Conservation (phyloP, 2,797 vertebrate species). For the Anabas testudineus region DNA sequence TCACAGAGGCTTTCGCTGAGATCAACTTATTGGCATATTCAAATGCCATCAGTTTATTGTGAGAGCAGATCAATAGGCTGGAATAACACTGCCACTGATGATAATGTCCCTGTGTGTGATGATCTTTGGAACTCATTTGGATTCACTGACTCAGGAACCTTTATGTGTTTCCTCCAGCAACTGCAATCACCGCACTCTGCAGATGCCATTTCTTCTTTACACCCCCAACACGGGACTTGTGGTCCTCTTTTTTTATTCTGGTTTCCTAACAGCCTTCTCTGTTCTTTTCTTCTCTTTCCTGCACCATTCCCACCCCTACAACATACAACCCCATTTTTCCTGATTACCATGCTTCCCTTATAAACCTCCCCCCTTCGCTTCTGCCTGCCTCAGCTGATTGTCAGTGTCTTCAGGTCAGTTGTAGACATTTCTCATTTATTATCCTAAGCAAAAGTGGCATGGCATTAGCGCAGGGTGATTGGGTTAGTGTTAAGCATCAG, state of each 20-base stretch:
- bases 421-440: slow-evolving; percentile 84
- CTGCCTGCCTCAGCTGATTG: slow-evolving; percentile 52
- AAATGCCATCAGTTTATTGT: slow-evolving; percentile 82
- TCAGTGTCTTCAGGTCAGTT: slow-evolving; percentile 69
- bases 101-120: slow-evolving; percentile 71
- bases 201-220: slow-evolving; percentile 32
- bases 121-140: slow-evolving; percentile 71
- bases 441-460: slow-evolving; percentile 82
- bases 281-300: slow-evolving; percentile 11
- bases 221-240: not conserved
- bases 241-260: not conserved
- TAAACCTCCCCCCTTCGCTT: slow-evolving; percentile 25
- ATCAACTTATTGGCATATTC: slow-evolving; percentile 81
- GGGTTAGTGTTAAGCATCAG: slow-evolving; percentile 85
- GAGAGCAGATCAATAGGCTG: slow-evolving; percentile 75
- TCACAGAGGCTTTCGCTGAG: slow-evolving; percentile 67
- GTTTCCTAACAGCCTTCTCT: slow-evolving; percentile 26
- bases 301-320: slow-evolving; percentile 15
- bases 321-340: slow-evolving; percentile 22
- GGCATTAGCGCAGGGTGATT: slow-evolving; percentile 80
- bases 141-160: slow-evolving; percentile 72
- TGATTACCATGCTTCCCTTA: slow-evolving; percentile 31
- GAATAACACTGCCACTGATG: slow-evolving; percentile 78
- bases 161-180: slow-evolving; percentile 51
- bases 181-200: slow-evolving; percentile 53